Conservation (phyloP, 1,140 invertebrate species). For the Heliconius hewitsoni region DNA sequence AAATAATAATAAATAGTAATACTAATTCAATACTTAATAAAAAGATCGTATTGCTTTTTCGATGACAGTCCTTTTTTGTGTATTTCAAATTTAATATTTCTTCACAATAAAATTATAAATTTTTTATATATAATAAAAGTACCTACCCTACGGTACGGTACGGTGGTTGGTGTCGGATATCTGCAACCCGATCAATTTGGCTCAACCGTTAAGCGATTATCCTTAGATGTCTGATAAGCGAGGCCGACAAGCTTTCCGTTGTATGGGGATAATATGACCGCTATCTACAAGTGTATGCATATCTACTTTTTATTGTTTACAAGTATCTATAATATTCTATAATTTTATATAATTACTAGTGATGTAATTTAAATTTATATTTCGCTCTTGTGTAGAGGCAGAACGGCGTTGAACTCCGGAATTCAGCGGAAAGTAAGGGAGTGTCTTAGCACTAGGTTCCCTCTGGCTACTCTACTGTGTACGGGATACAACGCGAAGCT, state of each 20-base stretch:
- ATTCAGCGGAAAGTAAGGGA: too few relatives aligned
- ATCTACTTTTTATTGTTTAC: background rate
- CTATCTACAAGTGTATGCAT: background rate
- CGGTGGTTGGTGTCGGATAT: background rate
- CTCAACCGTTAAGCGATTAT: conserved; percentile 7
- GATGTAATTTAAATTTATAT: too few relatives aligned
- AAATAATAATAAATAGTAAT: too few relatives aligned
- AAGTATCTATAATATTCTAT: background rate
- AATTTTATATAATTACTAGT: too few relatives aligned
- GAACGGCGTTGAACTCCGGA: too few relatives aligned
- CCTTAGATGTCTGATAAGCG: conserved; percentile 11
- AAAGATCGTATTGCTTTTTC: too few relatives aligned
- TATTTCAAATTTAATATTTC: background rate
- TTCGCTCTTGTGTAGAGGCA: too few relatives aligned
- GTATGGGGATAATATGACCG: background rate
- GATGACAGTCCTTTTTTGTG: too few relatives aligned
- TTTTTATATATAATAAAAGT: background rate
- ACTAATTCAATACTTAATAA: too few relatives aligned
- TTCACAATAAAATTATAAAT: background rate
- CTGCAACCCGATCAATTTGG: conserved; percentile 7
- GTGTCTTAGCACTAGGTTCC: too few relatives aligned
- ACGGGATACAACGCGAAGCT: too few relatives aligned
- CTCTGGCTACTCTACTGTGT: too few relatives aligned
- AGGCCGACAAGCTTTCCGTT: conserved; percentile 6
- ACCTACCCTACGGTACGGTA: background rate